Base-by-base conservation (phyloP, 2,113 vertebrate species). In the Amphiprion ocellaris region DNA sequence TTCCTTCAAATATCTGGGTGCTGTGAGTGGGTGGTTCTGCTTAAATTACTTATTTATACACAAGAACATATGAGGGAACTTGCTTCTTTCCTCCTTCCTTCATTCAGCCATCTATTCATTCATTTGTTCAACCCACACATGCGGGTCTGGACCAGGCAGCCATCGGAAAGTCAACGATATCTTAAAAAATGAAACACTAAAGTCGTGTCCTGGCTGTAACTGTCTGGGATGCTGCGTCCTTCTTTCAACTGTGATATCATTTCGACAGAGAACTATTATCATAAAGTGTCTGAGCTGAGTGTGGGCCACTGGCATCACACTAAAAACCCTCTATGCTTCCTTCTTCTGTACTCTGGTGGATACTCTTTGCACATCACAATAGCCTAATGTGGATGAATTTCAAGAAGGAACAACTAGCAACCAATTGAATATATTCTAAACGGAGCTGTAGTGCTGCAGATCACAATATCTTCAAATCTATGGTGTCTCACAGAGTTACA, bases 231-330 rank as follows among this genome's bases (percentile, higher is more conserved):
- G 5, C 39, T 0, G 24, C 0, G 21, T 47, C 62, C 61, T 79
- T 41, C 49, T 28, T 37, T 54, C 69, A 71, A 46, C n/a, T 46
- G 56, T 33, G 65, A 41, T 44, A 46, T 66, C 7, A 74, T 47
- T 82, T 74, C 16, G 52, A 59, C 56, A 28, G 24, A 65, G n/a
- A 46, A 56, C 49, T 21, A 44, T 66, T 24, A 26, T 14, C 39
- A 17, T 49, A 2, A 72, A 79, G 33, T 41, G 17, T 44, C 63
- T 49, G 7, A 69, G n/a, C 21, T 41, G 19, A 76, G 41, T 28
- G 17, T 33, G 21, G 49, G 24, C 21, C 3, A 8, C 7, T 60
- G 37, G 15, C 63, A 17, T 75, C 26, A n/a, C 16, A 53, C n/a
- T 23, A 39, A 46, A 68, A 56, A 55, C 8, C 5, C 5, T 50